Conservation (phyloP, 2,797 vertebrate genomes). For the Myoxocephalus aenaeus region DNA sequence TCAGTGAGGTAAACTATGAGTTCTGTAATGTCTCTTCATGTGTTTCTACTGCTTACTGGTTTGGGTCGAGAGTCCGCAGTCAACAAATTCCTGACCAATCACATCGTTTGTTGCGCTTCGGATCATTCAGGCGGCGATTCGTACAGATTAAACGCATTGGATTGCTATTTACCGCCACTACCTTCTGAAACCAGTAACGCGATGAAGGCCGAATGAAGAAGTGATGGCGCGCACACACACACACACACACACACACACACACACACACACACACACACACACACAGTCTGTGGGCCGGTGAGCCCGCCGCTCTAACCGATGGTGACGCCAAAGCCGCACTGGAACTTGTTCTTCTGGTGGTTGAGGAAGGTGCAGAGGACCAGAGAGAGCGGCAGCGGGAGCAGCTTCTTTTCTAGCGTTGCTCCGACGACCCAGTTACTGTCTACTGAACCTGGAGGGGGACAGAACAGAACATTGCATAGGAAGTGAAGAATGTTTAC, state of each 20-base stretch:
- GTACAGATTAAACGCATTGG: conserved; percentile 16
- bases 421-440: conserved; percentile 94
- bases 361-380: conserved; percentile 93
- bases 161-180: conserved; percentile 10
- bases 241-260: conserved; percentile 13
- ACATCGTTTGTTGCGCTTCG: conserved; percentile 4
- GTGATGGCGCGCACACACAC: conserved; percentile 13
- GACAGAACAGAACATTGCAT: too few relatives aligned
- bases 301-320: conserved; percentile 83
- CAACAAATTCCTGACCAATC: conserved; percentile 17
- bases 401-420: conserved; percentile 92
- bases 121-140: neutral
- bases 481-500: too few relatives aligned
- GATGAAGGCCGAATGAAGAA: conserved; percentile 17
- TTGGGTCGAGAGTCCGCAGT: conserved; percentile 18
- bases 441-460: conserved; percentile 87
- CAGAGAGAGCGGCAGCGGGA: conserved; percentile 90
- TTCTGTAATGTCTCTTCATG: conserved; percentile 24
- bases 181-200: conserved; percentile 32
- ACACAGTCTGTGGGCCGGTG: neutral
- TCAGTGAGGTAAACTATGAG: conserved; percentile 43
- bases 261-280: neutral
- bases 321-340: conserved; percentile 92
- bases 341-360: conserved; percentile 93
- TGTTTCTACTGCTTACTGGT: conserved; percentile 18